Evolutionary conservation across 2,888 invertebrate species (phyloP).

Genomic region (Priapulus caudatus): DNA sequence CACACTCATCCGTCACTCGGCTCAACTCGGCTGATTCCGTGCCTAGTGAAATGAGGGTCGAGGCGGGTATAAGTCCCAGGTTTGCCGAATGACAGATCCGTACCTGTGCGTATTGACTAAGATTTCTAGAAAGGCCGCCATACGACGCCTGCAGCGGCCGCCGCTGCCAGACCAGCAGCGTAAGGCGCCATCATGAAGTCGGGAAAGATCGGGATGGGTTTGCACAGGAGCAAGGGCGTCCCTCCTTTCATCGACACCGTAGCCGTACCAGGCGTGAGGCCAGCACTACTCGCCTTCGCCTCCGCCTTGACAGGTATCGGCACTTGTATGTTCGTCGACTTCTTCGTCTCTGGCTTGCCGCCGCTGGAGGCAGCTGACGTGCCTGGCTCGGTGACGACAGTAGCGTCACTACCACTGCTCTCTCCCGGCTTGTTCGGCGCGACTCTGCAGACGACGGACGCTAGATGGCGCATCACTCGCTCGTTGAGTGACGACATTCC

Average conservation of each 20-base stretch:
- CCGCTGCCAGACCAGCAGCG: not conserved
- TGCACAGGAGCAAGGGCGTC: not conserved
- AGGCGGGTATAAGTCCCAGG: no score
- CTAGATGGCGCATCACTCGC: not conserved
- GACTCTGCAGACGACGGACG: constrained; percentile 3
- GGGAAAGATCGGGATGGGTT: not conserved
- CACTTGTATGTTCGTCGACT: not conserved
- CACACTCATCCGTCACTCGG: no score
- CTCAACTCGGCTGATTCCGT: no score
- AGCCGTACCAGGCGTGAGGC: not conserved
- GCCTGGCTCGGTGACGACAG: not conserved
- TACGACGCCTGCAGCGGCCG: not conserved
- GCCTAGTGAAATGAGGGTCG: no score
- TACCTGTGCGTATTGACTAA: no score
- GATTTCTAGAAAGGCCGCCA: not conserved
- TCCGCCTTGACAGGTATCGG: not conserved
- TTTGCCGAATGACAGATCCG: no score
- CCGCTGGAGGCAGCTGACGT: not conserved
- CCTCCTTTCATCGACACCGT: not conserved
- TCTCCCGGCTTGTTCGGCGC: not conserved
- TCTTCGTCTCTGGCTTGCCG: not conserved
- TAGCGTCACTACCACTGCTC: no score
- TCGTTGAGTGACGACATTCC: not conserved
- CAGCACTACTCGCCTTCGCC: not conserved
- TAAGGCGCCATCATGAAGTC: not conserved